Base-by-base conservation (phyloP, 1,140 invertebrate species). In the Brachionus rotundiformis region DNA sequence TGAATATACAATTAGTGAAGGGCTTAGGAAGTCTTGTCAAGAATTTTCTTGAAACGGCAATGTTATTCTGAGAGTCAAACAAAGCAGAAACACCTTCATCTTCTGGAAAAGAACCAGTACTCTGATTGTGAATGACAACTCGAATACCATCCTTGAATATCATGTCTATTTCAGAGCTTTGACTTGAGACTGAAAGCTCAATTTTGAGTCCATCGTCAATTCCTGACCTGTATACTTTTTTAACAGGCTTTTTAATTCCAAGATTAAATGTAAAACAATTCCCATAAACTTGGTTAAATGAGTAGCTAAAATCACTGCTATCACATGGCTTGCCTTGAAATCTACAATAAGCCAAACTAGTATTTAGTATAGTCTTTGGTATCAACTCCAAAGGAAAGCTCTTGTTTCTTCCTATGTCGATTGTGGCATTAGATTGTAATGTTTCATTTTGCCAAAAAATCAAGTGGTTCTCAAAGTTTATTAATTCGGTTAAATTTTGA, bases 91-190 rank as follows among this genome's bases (percentile, higher is more conserved):
- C 44, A 6, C 71, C 71, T 25, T 76, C 47, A 13, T 54, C 47
- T n/a, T 76, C 33, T 2, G 39, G 39, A 54, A 54, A 47, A 10
- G 47, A 25, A n/a, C 6, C 25, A 29, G 13, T 7, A 29, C 13
- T 19, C 25, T 54, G 39, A 33, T 76, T 41, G 16, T 76, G 71
- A 44, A 76, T 16, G 0, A 76, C 39, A 33, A 76, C 16, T 13
- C 63, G 63, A n/a, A 82, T 61, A n/a, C 82, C 82, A 23, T 63
- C 79, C 4, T 65, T 31, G 13, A 65, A 65, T 13, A 36, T 49
- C 31, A 31, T 7, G 25, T 79, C 61, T 13, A 2, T 31, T n/a
- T 65, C 29, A 61, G 2, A 25, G 8, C 54, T 11, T 13, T 16
- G n/a, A 65, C 25, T 29, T 11, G 27, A 31, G 13, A 65, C 29